Conservation (phyloP, 2,888 invertebrate genomes). For the Oscheius onirici region DNA sequence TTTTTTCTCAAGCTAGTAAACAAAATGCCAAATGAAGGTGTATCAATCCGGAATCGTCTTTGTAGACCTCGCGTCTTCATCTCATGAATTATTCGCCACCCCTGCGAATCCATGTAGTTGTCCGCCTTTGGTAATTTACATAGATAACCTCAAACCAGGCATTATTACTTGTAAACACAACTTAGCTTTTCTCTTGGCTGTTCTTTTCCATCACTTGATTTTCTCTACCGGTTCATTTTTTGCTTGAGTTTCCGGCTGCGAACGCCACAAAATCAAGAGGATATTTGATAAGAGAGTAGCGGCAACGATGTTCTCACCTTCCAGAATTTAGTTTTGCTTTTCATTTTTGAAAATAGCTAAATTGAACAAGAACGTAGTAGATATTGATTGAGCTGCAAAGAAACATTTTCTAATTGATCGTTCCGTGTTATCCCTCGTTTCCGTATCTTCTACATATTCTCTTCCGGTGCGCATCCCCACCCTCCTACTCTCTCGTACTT, state of each 20-base stretch:
- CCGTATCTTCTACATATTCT: constrained; percentile 9
- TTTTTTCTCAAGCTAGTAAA: background rate
- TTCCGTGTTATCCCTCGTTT: constrained; percentile 6
- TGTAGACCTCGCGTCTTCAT: background rate
- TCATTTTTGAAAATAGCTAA: no score
- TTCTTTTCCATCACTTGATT: background rate
- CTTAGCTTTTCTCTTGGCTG: background rate
- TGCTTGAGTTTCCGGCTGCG: no score
- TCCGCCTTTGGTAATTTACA: constrained; percentile 22
- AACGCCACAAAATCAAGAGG: no score
- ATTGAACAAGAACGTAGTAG: no score
- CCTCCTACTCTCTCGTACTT: background rate
- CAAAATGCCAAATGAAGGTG: background rate
- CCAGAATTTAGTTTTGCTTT: no score
- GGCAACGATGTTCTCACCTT: no score
- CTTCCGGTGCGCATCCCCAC: constrained; percentile 24
- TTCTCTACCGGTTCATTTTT: no score
- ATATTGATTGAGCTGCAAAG: no score
- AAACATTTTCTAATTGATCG: no score
- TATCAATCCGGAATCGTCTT: background rate
- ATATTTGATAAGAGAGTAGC: no score
- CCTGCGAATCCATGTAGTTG: constrained; percentile 12
- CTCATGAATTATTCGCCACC: constrained; percentile 19
- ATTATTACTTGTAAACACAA: background rate
- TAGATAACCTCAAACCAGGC: background rate